These are phyloP conservation scores for Hemicordylus capensis DNA, from an alignment of 2,113 vertebrate species.

Conservation along the genomic window DNA sequence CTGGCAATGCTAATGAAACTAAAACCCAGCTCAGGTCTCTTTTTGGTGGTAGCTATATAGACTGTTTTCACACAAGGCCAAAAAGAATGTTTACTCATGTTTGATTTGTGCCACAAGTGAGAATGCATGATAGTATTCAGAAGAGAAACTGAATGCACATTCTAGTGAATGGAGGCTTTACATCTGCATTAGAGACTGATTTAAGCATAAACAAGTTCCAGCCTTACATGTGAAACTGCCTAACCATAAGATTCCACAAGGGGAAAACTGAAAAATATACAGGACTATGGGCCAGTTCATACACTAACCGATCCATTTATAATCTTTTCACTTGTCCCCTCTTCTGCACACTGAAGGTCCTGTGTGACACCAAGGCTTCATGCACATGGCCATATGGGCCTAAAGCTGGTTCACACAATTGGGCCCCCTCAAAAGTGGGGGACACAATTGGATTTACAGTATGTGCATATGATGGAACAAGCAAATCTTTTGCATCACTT, in stretches of 20 bases:
- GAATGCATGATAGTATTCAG: not conserved
- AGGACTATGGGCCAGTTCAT: not conserved
- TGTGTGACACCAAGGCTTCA: not conserved
- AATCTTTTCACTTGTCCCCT: not conserved
- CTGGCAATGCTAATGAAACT: not conserved
- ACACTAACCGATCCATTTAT: not conserved
- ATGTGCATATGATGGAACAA: not conserved
- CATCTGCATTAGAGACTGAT: not conserved
- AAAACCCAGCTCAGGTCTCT: not conserved
- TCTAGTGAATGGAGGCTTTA: not conserved
- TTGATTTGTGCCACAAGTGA: not conserved
- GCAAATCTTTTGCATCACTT: not conserved
- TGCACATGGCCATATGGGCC: not conserved
- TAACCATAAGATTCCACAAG: not conserved
- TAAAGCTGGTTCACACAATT: not conserved
- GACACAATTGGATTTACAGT: not conserved
- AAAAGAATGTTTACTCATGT: not conserved
- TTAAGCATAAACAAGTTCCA: not conserved
- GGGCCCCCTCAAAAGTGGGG: not conserved
- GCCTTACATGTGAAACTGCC: not conserved
- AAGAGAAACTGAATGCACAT: not conserved
- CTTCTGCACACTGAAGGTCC: not conserved
- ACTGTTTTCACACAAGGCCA: not conserved
- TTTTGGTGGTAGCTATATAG: not conserved
- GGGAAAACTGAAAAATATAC: not conserved